Evolutionary conservation across 2,888 invertebrate species (phyloP), one percentile per base, ranked within the genome.

Genomic region (Melipona bicolor): DNA sequence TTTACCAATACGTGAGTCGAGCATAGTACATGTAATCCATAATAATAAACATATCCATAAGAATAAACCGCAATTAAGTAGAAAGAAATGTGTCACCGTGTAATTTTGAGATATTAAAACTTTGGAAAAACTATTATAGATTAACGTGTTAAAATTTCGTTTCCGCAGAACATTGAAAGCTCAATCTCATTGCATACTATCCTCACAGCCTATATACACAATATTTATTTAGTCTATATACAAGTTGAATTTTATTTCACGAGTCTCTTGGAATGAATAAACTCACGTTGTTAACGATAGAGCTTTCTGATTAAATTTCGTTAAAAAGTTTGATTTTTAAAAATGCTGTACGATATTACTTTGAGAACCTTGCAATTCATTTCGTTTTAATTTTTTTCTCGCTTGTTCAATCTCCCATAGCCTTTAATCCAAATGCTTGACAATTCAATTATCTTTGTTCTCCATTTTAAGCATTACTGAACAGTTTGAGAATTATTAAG

Each of bases 401-500:
- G 17, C 43, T 49, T 72, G 61, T 73, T 71, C 27, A 50, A 72
- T 75, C 54, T 32, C 61, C n/a, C n/a, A 24, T 54, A 43, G n/a
- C 9, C 65, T 27, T 52, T 50, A 32, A 54, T 21, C 36, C n/a
- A 0, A 76, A 19, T 75, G 24, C 68, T 67, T 21, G 15, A 80
- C 52, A 49, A 68, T 59, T 76, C 49, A 24, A 56, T 56, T 52
- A 61, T 11, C 36, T 27, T 49, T 54, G 43, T 50, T 61, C 56
- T 64, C 32, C 56, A n/a, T 21, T 72, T 71, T 71, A 59, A 61
- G 61, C 77, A 71, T 92, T 87, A 91, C 77, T 93, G 92, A 72
- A 84, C 76, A 21, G 85, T 88, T 86, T 92, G 90, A 24, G 93
- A 88, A 87, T 92, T 91, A 76, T 85, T 90, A 56, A 94, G 89